Percentiles rank a stretch among this genome's conserved stretches.
Conservation (phyloP, 2,888 invertebrate species). For the Morpho helenor region DNA sequence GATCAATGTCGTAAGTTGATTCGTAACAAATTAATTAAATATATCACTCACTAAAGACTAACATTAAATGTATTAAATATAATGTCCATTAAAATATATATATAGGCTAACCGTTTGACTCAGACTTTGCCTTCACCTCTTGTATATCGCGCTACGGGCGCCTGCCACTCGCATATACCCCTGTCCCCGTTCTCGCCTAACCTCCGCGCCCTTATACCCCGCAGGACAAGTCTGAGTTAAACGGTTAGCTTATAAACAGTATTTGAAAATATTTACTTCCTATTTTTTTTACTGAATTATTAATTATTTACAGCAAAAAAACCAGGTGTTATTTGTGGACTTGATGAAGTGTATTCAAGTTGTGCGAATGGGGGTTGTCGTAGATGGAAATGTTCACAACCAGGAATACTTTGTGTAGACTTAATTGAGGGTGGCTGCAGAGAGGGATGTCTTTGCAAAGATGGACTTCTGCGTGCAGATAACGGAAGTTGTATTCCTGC, state of each 20-base stretch:
- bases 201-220: too few species aligned
- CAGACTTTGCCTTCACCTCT: too few species aligned
- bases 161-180: not conserved
- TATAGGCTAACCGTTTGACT: not conserved
- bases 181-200: too few species aligned
- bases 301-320: not conserved
- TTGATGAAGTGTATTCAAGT: not conserved
- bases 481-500: slow-evolving; percentile 31
- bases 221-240: too few species aligned
- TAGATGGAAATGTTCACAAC: slow-evolving; percentile 3
- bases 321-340: not conserved
- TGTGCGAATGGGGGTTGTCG: not conserved
- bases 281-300: not conserved
- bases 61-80: not conserved
- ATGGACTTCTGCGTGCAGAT: slow-evolving; percentile 25
- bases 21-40: not conserved
- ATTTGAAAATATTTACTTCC: not conserved
- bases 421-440: not conserved
- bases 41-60: not conserved
- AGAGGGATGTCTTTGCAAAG: slow-evolving; percentile 24
- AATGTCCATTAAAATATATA: not conserved
- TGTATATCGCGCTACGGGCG: not conserved
- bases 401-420: not conserved
- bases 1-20: slow-evolving; percentile 25
- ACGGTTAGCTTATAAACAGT: not conserved